A percentile compares a stretch with the other conserved stretches of the same genome.
These are phyloP conservation scores for Lasioglossum malachurum DNA, from an alignment of 2,888 invertebrate genomes.

Conservation along the genomic window DNA sequence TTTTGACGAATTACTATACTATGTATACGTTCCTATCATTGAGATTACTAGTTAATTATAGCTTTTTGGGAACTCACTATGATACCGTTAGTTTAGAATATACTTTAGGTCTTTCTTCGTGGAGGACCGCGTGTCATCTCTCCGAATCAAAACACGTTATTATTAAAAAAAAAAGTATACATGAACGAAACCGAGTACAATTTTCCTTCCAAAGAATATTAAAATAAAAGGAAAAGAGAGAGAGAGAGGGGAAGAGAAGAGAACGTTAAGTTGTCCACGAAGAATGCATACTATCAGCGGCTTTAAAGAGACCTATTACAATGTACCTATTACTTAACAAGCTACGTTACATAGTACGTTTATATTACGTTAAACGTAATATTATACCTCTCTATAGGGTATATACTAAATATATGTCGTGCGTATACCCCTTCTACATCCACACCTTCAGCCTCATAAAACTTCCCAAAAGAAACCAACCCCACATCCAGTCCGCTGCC, in stretches of 20 bases:
- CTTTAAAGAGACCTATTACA: constrained; percentile 82
- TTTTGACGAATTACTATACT: constrained; percentile 76
- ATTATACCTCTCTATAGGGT: constrained; percentile 81
- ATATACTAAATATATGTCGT: constrained; percentile 80
- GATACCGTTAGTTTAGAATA: constrained; percentile 81
- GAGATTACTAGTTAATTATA: constrained; percentile 79
- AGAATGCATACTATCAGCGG: constrained; percentile 78
- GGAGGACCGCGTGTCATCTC: constrained; percentile 67
- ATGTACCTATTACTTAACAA: constrained; percentile 81
- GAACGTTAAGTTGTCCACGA: constrained; percentile 73
- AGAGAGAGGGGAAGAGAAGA: constrained; percentile 10
- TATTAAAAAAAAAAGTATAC: not conserved
- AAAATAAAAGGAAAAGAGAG: not conserved
- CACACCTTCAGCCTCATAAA: constrained; percentile 46
- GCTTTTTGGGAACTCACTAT: constrained; percentile 78
- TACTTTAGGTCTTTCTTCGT: constrained; percentile 79
- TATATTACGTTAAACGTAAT: constrained; percentile 77
- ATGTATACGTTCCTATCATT: constrained; percentile 81
- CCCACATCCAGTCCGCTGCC: constrained; percentile 8
- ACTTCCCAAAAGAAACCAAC: constrained; percentile 52
- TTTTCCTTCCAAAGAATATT: not conserved
- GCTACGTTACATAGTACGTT: constrained; percentile 81
- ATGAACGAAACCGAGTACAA: not conserved
- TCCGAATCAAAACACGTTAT: not conserved
- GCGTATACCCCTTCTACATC: constrained; percentile 80